Evolutionary conservation across 2,113 vertebrate genomes (phyloP).

Genomic region (Oenanthe oenanthe): DNA sequence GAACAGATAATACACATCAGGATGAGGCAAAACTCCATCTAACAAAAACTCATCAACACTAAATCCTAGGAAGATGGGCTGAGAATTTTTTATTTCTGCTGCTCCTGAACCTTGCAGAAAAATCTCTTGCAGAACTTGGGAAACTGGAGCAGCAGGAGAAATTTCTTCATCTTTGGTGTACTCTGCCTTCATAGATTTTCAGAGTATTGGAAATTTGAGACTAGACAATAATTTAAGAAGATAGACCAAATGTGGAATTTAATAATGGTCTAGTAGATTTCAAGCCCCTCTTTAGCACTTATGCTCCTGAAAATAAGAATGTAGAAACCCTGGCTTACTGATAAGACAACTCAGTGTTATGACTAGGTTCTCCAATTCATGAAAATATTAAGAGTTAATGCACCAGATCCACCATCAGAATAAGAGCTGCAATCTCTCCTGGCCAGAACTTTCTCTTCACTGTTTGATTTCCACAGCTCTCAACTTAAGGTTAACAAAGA

Average conservation of each 20-base stretch:
- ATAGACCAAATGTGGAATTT: not conserved
- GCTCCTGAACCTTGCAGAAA: not conserved
- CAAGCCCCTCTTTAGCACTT: not conserved
- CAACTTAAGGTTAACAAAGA: not conserved
- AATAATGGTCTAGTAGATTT: not conserved
- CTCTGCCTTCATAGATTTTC: not conserved
- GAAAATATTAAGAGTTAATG: not conserved
- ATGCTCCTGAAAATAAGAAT: not conserved
- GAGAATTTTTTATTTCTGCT: not conserved
- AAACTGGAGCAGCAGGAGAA: not conserved
- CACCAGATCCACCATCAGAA: not conserved
- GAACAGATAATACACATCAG: not conserved
- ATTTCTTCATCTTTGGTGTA: not conserved
- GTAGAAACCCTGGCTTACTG: not conserved
- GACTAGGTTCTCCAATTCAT: not conserved
- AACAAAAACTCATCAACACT: not conserved
- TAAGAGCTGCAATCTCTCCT: not conserved
- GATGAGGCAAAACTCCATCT: not conserved
- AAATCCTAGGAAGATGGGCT: not conserved
- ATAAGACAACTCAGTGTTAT: not conserved
- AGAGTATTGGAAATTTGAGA: not conserved
- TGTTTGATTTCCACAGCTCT: not conserved
- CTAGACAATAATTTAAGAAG: not conserved
- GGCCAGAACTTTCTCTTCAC: not conserved
- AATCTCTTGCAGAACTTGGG: not conserved